phyloP scores from a whole-genome alignment of 2,113 vertebrate species.

The Pithys albifrons region DNA sequence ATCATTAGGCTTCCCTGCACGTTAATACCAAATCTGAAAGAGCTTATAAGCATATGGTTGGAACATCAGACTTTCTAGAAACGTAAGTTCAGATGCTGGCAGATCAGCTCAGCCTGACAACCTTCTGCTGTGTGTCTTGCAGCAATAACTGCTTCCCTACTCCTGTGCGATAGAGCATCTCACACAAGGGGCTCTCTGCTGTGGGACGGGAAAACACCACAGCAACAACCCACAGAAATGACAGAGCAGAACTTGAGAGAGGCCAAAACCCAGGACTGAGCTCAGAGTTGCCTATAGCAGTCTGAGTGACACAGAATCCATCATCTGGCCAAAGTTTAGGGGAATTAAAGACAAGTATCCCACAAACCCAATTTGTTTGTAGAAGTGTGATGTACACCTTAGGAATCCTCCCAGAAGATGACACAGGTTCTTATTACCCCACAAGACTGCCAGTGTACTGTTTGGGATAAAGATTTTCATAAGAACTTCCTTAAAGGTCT shows the following conservation, averaged over 20 bases:
- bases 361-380: not conserved
- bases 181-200: not conserved
- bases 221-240: not conserved
- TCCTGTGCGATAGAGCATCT: no score
- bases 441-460: not conserved
- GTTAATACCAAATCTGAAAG: not conserved
- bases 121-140: not conserved
- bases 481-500: not conserved
- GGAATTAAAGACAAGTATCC: not conserved
- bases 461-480: not conserved
- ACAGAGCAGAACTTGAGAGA: not conserved
- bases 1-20: not conserved
- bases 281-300: not conserved
- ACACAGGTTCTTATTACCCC: not conserved
- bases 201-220: not conserved
- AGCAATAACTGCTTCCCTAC: not conserved
- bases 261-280: not conserved
- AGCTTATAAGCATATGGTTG: constrained; percentile 12
- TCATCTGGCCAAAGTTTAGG: not conserved
- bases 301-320: no score
- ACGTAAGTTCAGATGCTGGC: not conserved
- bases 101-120: constrained; percentile 9
- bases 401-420: not conserved
- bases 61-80: not conserved
- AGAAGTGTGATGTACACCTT: fast-evolving